Evolutionary conservation across 2,113 vertebrate genomes (phyloP), one percentile per base, ranked within the genome.

Genomic region (Atherinomorus stipes): DNA sequence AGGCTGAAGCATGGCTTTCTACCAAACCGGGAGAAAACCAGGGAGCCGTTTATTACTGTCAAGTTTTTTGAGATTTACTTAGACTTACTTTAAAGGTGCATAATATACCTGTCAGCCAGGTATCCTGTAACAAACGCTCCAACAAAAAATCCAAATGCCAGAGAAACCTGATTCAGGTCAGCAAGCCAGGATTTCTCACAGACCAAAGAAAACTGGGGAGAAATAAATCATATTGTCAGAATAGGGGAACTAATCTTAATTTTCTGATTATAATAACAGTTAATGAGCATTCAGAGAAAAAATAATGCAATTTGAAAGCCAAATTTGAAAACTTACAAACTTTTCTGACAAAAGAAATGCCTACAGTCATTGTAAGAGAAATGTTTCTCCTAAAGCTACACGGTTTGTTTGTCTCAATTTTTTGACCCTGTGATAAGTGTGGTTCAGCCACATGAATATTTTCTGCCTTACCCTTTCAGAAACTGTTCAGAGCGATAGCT

Each of bases 1-100:
- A 12, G 45, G 18, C 64, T 64, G 19, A 82, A 73, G 53, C 80
- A 77, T 7, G 58, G 64, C 34, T 82, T 82, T n/a, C 74, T 77
- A 6, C 80, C 74, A 49, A 77, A 82, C 47, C 64, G 58, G 47
- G 12, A 37, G 28, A 61, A 66, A 11, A 50, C 9, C 19, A 16
- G 4, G 3, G 18, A 61, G 11, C n/a, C 2, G 16, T 12, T 19
- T 25, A 10, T 15, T 15, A 18, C 2, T 52, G n/a, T 51, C 44
- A 7, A 49, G 11, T 12, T 19, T 11, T 2, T 15, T 37, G 10
- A 12, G 25, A 19, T n/a, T 25, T 11, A 19, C 15, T 11, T 3
- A n/a, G n/a, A n/a, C n/a, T 9, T 12, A 47, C 22, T 21, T n/a
- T 23, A 25, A 50, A 25, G 44, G 31, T 34, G 4, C 18, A 18